A percentile compares a stretch with the other conserved stretches of the same genome.
Conservation (phyloP, 2,797 vertebrate species). For the Lagodon rhomboides region DNA sequence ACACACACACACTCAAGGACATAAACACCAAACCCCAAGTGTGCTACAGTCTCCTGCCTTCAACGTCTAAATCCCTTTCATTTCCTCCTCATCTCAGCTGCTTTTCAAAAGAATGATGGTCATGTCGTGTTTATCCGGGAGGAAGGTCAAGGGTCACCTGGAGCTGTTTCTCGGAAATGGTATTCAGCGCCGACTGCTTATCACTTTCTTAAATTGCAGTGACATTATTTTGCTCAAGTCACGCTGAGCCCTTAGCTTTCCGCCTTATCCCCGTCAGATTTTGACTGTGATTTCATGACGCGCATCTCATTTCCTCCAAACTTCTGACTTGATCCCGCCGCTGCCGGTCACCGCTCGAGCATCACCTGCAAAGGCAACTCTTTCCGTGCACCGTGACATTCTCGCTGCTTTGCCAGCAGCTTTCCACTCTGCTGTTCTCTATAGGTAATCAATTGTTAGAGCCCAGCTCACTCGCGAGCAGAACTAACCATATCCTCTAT, state of each 20-base stretch:
- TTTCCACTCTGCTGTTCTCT: conserved; percentile 24
- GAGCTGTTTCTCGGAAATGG: not conserved
- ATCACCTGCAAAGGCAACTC: not conserved
- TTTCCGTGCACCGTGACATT: conserved; percentile 2
- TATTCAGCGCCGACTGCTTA: not conserved
- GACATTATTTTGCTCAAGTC: not conserved
- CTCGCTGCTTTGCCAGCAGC: conserved; percentile 17
- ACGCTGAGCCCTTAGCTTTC: not conserved
- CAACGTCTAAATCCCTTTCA: conserved; percentile 46
- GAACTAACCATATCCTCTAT: conserved; percentile 14
- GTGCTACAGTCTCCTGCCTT: conserved; percentile 36
- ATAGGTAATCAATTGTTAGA: conserved; percentile 19
- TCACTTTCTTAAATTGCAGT: not conserved
- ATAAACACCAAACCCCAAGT: conserved; percentile 36
- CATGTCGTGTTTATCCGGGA: conserved; percentile 6
- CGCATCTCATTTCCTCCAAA: conserved; percentile 1
- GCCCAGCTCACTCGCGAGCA: too few relatives aligned
- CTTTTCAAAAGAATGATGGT: conserved; percentile 22
- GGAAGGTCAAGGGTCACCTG: conserved; percentile 52
- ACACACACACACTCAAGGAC: conserved; percentile 8
- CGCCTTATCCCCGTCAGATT: conserved; percentile 6
- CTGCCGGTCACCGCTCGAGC: conserved; percentile 21
- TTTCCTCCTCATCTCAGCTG: conserved; percentile 36
- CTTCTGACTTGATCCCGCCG: conserved; percentile 3
- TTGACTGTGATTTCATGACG: not conserved